A percentile compares a stretch with the other conserved stretches of the same genome.
Conservation (phyloP, 2,888 invertebrate genomes). For the Meta bourneti region DNA sequence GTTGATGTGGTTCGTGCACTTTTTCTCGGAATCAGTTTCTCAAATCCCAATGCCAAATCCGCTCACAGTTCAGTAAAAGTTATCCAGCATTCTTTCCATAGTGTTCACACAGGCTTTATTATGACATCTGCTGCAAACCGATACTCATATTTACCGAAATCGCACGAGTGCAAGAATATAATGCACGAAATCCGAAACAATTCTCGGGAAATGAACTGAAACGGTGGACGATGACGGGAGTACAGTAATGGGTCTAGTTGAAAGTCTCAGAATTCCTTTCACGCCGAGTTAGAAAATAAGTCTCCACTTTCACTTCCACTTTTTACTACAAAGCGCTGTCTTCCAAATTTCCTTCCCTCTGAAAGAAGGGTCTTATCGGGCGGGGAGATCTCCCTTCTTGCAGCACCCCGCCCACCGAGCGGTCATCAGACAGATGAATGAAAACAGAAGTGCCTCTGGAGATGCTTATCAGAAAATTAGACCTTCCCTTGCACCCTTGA, state of each 20-base stretch:
- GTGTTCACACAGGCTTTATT: too few species aligned
- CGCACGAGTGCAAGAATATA: not conserved
- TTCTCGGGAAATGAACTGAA: not conserved
- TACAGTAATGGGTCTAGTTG: too few species aligned
- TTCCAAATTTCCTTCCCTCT: not conserved
- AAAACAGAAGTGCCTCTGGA: slow-evolving; percentile 36
- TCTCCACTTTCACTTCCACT: slow-evolving; percentile 32
- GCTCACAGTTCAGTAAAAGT: too few species aligned
- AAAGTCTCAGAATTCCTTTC: slow-evolving; percentile 10
- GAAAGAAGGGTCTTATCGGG: slow-evolving; percentile 9
- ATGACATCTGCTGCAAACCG: not conserved
- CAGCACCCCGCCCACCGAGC: not conserved
- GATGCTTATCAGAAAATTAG: slow-evolving; percentile 59
- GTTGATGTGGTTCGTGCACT: too few species aligned
- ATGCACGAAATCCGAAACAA: slow-evolving; percentile 1
- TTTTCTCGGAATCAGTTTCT: too few species aligned
- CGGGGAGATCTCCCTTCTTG: not conserved
- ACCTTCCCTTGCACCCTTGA: not conserved
- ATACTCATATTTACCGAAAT: not conserved
- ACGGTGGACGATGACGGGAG: not conserved
- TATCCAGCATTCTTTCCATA: too few species aligned
- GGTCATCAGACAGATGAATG: not conserved
- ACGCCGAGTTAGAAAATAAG: not conserved
- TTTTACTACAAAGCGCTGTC: not conserved
- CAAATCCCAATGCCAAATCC: too few species aligned